Percentiles rank a stretch among this genome's conserved stretches.
Conservation (phyloP, 2,113 vertebrate genomes). For the Callopanchax toddi region DNA sequence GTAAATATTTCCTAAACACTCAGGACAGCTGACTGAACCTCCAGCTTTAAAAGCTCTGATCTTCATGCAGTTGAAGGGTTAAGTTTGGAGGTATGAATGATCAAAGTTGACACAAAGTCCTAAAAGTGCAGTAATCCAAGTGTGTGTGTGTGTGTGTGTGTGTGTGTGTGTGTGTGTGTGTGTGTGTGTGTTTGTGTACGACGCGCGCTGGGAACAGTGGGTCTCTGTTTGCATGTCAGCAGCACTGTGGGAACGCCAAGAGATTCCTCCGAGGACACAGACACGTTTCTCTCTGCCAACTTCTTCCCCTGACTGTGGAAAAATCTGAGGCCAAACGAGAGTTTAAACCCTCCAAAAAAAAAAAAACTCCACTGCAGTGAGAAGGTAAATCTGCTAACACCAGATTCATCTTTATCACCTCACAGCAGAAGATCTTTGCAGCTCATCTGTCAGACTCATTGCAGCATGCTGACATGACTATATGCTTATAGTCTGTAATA, state of each 20-base stretch:
- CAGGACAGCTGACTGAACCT: background rate
- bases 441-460: background rate
- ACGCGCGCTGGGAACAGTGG: slow-evolving; percentile 43
- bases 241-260: slow-evolving; percentile 48
- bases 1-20: background rate
- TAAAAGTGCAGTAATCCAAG: slow-evolving; percentile 2
- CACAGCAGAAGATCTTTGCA: too few relatives aligned
- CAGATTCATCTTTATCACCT: too few relatives aligned
- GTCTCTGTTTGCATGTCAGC: slow-evolving; percentile 52
- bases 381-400: background rate
- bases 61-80: background rate
- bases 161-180: slow-evolving; percentile 9
- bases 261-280: slow-evolving; percentile 60
- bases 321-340: background rate
- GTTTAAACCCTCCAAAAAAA: background rate
- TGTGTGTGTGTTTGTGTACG: background rate
- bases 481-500: background rate
- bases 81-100: slow-evolving; percentile 6
- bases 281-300: slow-evolving; percentile 34
- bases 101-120: background rate
- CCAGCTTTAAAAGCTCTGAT: background rate
- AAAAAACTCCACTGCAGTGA: background rate
- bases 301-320: slow-evolving; percentile 3
- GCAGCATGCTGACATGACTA: background rate
- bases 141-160: background rate